Percentiles rank a stretch among this genome's conserved stretches.
phyloP scores from a whole-genome alignment of 2,113 vertebrate genomes.

The Corythoichthys haematopterus region DNA sequence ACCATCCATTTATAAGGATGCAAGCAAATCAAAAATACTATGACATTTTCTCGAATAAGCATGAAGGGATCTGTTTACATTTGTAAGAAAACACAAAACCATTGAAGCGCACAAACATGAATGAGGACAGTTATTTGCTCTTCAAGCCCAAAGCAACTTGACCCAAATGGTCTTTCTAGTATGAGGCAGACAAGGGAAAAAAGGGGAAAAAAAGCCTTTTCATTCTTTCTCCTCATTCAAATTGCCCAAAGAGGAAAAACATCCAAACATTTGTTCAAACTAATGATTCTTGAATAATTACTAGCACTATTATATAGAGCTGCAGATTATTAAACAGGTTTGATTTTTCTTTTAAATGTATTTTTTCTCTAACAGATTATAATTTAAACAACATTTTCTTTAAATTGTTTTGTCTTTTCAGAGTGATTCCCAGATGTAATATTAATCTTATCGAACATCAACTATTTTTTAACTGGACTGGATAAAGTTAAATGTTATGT shows the following conservation, averaged over 20 bases:
- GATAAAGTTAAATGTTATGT: too few relatives aligned
- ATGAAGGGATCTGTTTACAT: neutral
- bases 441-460: too few relatives aligned
- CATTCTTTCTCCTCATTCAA: neutral
- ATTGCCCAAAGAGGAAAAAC: neutral
- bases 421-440: too few relatives aligned
- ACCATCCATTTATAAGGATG: neutral
- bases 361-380: too few relatives aligned
- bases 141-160: slow-evolving; percentile 35
- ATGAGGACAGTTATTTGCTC: slow-evolving; percentile 27
- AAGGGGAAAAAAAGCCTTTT: slow-evolving; percentile 28
- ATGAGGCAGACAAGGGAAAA: slow-evolving; percentile 31
- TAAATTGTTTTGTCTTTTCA: too few relatives aligned
- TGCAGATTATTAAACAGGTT: too few relatives aligned
- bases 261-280: too few relatives aligned
- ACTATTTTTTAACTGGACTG: too few relatives aligned
- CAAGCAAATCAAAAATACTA: neutral
- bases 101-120: slow-evolving; percentile 17
- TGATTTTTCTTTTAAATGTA: too few relatives aligned
- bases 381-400: too few relatives aligned
- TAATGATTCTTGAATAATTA: too few relatives aligned
- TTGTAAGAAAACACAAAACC: neutral
- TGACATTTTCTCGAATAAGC: neutral
- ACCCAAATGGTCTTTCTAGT: slow-evolving; percentile 49
- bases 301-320: too few relatives aligned